These are phyloP conservation scores for Malthinus flaveolus DNA, from an alignment of 2,888 invertebrate species.

Conservation along the genomic window DNA sequence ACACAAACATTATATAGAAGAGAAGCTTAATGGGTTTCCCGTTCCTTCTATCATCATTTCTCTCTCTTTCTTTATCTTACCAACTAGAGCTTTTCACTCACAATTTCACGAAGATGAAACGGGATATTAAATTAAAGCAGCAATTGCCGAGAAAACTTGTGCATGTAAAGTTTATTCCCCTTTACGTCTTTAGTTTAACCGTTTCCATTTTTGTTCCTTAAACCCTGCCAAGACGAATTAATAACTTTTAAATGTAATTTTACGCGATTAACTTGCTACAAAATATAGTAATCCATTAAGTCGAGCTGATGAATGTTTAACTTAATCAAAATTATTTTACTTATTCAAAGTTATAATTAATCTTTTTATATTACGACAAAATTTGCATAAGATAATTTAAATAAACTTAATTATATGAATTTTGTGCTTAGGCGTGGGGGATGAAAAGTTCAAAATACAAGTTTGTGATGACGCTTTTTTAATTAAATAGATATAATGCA, in stretches of 20 bases:
- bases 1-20: constrained; percentile 47
- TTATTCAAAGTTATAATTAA: constrained; percentile 47
- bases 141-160: constrained; percentile 42
- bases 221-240: constrained; percentile 43
- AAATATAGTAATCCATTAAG: constrained; percentile 45
- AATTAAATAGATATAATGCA: no score
- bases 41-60: constrained; percentile 29
- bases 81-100: constrained; percentile 25
- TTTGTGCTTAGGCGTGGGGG: no score
- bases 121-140: constrained; percentile 46
- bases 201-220: constrained; percentile 34
- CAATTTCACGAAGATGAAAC: constrained; percentile 35
- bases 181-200: constrained; percentile 30
- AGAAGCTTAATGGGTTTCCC: constrained; percentile 38
- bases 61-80: constrained; percentile 24
- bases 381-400: no score
- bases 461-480: no score
- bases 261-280: constrained; percentile 44
- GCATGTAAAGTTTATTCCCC: constrained; percentile 39
- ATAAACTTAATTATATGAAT: no score
- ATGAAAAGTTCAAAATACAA: no score
- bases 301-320: constrained; percentile 48
- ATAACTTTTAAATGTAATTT: constrained; percentile 47
- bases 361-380: no score
- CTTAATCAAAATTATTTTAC: constrained; percentile 51